Conservation (phyloP, 2,113 vertebrate genomes). For the Macheiramphus alcinus region DNA sequence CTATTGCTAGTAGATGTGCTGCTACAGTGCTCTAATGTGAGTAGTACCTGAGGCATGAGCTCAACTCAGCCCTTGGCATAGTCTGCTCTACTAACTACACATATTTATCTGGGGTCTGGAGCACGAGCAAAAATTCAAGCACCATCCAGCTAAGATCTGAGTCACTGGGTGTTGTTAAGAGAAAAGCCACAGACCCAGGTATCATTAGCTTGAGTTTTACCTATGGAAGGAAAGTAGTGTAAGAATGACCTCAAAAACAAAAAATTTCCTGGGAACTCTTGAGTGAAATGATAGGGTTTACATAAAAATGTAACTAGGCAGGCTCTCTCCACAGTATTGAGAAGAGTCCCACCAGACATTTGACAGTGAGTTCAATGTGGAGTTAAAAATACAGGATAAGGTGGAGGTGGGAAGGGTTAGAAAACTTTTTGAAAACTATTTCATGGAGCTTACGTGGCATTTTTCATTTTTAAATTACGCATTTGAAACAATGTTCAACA, state of each 20-base stretch:
- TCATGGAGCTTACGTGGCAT: not conserved
- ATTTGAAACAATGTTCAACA: not conserved
- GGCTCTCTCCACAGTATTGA: too few relatives aligned
- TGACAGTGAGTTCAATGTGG: not conserved
- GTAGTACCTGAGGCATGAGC: not conserved
- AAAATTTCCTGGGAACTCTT: not conserved
- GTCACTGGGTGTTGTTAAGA: not conserved
- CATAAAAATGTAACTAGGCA: not conserved
- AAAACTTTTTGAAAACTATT: not conserved
- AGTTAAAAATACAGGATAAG: not conserved
- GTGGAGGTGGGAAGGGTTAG: not conserved
- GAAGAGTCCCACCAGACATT: not conserved
- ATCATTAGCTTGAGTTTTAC: not conserved
- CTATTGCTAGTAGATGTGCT: not conserved
- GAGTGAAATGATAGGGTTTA: not conserved
- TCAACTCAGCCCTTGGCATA: not conserved
- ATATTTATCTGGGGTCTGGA: not conserved
- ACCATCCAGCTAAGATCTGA: not conserved
- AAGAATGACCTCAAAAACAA: not conserved
- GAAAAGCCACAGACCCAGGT: not conserved
- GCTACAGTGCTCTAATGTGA: not conserved
- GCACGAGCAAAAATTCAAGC: not conserved
- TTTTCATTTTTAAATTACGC: not conserved
- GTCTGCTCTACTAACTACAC: not conserved
- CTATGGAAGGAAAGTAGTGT: not conserved